A percentile compares a stretch with the other conserved stretches of the same genome.
These are phyloP conservation scores for Drosophila putrida DNA, from an alignment of 2,888 invertebrate genomes.

Conservation along the genomic window DNA sequence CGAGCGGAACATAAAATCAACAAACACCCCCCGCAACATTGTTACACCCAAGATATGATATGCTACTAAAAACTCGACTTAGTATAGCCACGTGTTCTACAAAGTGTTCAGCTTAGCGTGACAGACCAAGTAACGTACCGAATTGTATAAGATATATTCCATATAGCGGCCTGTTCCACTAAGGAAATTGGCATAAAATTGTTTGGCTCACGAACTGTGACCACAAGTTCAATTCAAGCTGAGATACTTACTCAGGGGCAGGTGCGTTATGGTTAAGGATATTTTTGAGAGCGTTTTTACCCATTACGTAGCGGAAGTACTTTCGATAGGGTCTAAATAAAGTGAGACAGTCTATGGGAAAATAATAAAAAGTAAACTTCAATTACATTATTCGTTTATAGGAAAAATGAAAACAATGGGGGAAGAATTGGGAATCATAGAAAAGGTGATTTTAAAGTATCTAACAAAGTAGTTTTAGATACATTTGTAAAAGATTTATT, in stretches of 20 bases:
- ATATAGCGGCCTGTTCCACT: slow-evolving; percentile 36
- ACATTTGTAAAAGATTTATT: too few relatives aligned
- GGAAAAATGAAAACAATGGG: not conserved
- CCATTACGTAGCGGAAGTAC: slow-evolving; percentile 38
- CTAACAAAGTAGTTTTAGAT: too few relatives aligned
- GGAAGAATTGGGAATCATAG: not conserved
- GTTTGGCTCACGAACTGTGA: slow-evolving; percentile 74
- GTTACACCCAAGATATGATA: slow-evolving; percentile 50
- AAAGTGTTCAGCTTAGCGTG: slow-evolving; percentile 54
- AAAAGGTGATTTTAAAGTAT: not conserved
- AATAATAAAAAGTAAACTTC: slow-evolving; percentile 5
- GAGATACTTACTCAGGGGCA: slow-evolving; percentile 56
- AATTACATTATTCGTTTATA: not conserved
- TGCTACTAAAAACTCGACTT: slow-evolving; percentile 31
- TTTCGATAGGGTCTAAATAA: slow-evolving; percentile 45
- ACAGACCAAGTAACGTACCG: slow-evolving; percentile 68
- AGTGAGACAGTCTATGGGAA: slow-evolving; percentile 44
- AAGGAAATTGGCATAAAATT: slow-evolving; percentile 79
- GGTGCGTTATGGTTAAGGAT: slow-evolving; percentile 67
- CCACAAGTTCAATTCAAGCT: slow-evolving; percentile 58
- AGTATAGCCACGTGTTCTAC: slow-evolving; percentile 63
- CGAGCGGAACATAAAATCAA: slow-evolving; percentile 61
- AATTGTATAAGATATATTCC: slow-evolving; percentile 53
- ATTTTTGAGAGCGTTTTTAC: slow-evolving; percentile 34
- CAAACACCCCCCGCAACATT: slow-evolving; percentile 42